A percentile compares a stretch with the other conserved stretches of the same genome.
phyloP scores from a whole-genome alignment of 2,113 vertebrate genomes.

The Dascyllus trimaculatus region DNA sequence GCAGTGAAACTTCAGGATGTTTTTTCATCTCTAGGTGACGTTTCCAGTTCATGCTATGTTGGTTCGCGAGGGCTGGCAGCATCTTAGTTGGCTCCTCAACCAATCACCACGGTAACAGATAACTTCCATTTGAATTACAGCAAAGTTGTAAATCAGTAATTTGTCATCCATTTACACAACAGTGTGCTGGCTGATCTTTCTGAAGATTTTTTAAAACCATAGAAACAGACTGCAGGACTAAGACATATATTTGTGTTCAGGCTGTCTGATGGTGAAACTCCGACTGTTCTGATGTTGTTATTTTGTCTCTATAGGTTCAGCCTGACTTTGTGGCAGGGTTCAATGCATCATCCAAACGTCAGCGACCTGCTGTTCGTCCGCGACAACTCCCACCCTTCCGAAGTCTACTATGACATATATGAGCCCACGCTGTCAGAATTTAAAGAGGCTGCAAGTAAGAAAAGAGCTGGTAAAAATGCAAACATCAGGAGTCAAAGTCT shows the following conservation, averaged over 20 bases:
- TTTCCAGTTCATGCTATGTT: slow-evolving; percentile 86
- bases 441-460: slow-evolving; percentile 84
- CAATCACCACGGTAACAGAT: slow-evolving; percentile 86
- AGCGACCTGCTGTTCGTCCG: slow-evolving; percentile 88
- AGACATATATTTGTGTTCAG: background rate
- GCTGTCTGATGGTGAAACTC: background rate
- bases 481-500: background rate
- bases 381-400: slow-evolving; percentile 84
- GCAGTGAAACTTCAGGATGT: background rate
- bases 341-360: slow-evolving; percentile 81
- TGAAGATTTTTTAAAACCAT: no score
- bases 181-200: no score
- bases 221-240: background rate
- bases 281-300: background rate
- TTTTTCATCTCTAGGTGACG: slow-evolving; percentile 75
- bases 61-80: slow-evolving; percentile 83
- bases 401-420: slow-evolving; percentile 90
- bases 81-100: slow-evolving; percentile 89
- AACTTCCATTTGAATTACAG: background rate
- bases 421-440: slow-evolving; percentile 88
- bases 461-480: background rate
- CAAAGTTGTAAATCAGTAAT: no score
- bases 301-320: slow-evolving; percentile 84
- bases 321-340: slow-evolving; percentile 89
- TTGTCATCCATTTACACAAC: no score